Base-by-base conservation (phyloP, 92 coral and sea anemone species). In the Paragorgia papillata region DNA sequence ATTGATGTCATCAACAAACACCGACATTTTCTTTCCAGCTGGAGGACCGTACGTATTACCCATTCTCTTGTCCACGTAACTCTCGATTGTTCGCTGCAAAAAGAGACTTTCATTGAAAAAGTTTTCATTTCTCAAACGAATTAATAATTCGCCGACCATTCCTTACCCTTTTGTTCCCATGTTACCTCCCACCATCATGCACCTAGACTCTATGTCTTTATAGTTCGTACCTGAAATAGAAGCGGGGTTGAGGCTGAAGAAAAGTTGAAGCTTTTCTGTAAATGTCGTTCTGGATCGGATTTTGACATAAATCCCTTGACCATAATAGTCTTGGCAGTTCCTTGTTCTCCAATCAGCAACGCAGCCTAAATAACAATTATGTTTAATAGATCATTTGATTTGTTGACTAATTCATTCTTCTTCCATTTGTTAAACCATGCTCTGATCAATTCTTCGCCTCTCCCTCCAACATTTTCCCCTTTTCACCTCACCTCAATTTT, bases 301-400 rank as follows among this genome's bases (percentile, higher is more conserved):
- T 93, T 93, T 30, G 81, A 80, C 97, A 88, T 86, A 85, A 86
- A 80, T 3, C 97, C 97, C 77, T 93, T 93, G 64, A 93, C 87
- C 97, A 93, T 93, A 22, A 93, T 96, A 0, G 97, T 93, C 79
- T 93, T 93, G 35, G 97, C 97, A 9, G 97, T 93, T 2, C 97
- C 97, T 86, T 93, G 97, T 56, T 93, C 97, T 25, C 97, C 97
- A 70, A 93, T 93, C 68, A 93, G 82, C 39, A 93, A 69, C 2
- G 97, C 97, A 24, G 97, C 97, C 97, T 93, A 74, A 25, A 56
- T 22, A 22, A 17, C 7, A 56, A 46, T 12, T 4, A 37, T 37
- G 43, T 5, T 5, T 4, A 12, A 37, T 5, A 5, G 43, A 37
- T 37, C n/a, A n/a, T n/a, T n/a, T n/a, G n/a, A n/a, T n/a, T n/a